Evolutionary conservation across 2,888 invertebrate genomes (phyloP), one percentile per base, ranked within the genome.

Genomic region (Lasioglossum malachurum): DNA sequence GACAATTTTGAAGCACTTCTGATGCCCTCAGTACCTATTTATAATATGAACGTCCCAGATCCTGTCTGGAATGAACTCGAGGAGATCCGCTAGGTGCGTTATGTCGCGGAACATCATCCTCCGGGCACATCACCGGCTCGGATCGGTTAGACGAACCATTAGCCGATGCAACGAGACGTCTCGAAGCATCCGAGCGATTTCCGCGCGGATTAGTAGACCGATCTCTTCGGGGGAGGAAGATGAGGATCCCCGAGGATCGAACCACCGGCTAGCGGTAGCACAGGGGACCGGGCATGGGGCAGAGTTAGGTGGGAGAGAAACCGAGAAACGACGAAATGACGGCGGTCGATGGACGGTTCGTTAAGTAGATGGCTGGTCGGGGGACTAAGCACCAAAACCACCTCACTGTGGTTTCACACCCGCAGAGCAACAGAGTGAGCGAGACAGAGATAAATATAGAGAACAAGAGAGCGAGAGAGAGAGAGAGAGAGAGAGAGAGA

Each of bases 391-490:
- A 93, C 93, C 93, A 92, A 95, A 95, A 95, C 94, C 95, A 93
- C 95, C 94, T 94, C 93, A 92, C 94, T 95, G 95, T 95, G 95
- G 95, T 95, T 95, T 95, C 95, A 95, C 95, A 95, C 95, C 95
- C 95, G 94, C 94, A 95, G 93, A 90, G 85, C 44, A 60, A 87
- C 75, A 75, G 84, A 85, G 86, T 72, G 71, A 73, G 78, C 60
- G 27, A 67, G 49, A 72, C 35, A 75, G 75, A 79, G 71, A 64
- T 41, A 64, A 49, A 74, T 69, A 77, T 72, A 76, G 80, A 86
- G 75, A 78, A 78, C 8, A 53, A 75, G 49, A 81, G 69, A 57
- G 73, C 60, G 77, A 41, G 38, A 67, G 69, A 64, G 35, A 76
- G 76, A 79, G 57, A 57, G 53, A 38, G 79, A 72, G 71, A n/a